Evolutionary conservation across 2,113 vertebrate species (phyloP), one percentile per base, ranked within the genome.

Genomic region (Silurus asotus): DNA sequence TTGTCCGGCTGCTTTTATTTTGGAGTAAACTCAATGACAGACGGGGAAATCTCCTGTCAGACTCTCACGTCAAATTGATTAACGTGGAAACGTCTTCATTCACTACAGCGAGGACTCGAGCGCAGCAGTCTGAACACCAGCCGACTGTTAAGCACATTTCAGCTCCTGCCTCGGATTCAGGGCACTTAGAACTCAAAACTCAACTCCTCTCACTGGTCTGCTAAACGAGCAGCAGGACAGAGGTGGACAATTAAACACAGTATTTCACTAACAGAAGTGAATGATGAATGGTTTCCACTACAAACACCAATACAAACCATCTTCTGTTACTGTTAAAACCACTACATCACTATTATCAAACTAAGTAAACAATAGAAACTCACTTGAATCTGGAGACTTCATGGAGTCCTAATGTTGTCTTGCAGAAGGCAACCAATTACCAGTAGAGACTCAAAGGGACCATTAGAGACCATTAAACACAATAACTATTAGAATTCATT

Each of bases 1-100:
- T 80, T 83, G 67, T 20, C 55, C 5, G 82, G 23, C 55, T 55
- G 28, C 55, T 74, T 84, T 84, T 84, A 70, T 83, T 70, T 48
- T 14, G 37, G 56, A 23, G 6, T 56, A 81, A 64, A 61, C 48
- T 28, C 62, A 9, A 72, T 23, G 62, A 5, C 49, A 56, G n/a
- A 70, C 37, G 55, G 64, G 25, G 81, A 83, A 83, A 72, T 70
- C 17, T 56, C 15, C 51, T 17, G 20, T n/a, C 55, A 59, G 55
- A 6, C n/a, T 8, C 25, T 83, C 65, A 4, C 6, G 49, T 45
- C 17, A 72, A 56, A 28, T 74, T 20, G 82, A 74, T 69, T 55
- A 53, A 51, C 15, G 37, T 25, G 25, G 28, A 67, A 55, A 67
- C 49, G 28, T 77, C 74, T 78, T 55, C 25, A 75, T 84, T 75